Evolutionary conservation across 1,140 invertebrate genomes (phyloP).

Genomic region (Caenorhabditis inopinata): DNA sequence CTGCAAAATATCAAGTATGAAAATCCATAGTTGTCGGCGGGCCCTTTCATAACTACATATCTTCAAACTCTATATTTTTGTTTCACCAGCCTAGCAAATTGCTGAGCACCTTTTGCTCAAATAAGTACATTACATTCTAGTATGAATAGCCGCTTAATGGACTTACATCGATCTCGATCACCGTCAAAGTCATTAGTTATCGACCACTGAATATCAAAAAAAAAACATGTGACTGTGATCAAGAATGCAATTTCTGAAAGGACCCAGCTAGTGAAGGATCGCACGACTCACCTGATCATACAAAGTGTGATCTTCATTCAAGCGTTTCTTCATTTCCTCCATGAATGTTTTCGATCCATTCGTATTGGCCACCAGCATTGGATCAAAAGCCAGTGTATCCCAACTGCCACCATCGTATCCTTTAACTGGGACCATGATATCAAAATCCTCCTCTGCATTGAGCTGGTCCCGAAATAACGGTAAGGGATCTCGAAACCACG

Average conservation of each 20-base stretch:
- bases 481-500: conserved; percentile 57
- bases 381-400: conserved; percentile 55
- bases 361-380: conserved; percentile 55
- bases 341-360: conserved; percentile 50
- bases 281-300: conserved; percentile 59
- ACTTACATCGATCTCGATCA: too few species aligned
- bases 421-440: conserved; percentile 55
- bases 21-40: neutral
- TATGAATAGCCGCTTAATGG: too few species aligned
- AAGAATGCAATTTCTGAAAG: too few species aligned
- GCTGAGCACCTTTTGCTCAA: too few species aligned
- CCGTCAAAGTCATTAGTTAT: too few species aligned
- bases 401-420: conserved; percentile 42
- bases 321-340: conserved; percentile 44
- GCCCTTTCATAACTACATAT: too few species aligned
- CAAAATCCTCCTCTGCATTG: conserved; percentile 52
- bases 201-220: too few species aligned
- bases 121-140: too few species aligned
- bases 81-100: too few species aligned
- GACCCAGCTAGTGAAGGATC: too few species aligned
- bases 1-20: conserved; percentile 34
- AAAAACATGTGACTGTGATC: too few species aligned
- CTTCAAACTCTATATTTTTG: too few species aligned
- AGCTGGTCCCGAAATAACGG: conserved; percentile 34
- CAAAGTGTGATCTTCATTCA: conserved; percentile 32